A percentile compares a stretch with the other conserved stretches of the same genome.
Conservation (phyloP, 2,113 vertebrate genomes). For the Gadus macrocephalus region DNA sequence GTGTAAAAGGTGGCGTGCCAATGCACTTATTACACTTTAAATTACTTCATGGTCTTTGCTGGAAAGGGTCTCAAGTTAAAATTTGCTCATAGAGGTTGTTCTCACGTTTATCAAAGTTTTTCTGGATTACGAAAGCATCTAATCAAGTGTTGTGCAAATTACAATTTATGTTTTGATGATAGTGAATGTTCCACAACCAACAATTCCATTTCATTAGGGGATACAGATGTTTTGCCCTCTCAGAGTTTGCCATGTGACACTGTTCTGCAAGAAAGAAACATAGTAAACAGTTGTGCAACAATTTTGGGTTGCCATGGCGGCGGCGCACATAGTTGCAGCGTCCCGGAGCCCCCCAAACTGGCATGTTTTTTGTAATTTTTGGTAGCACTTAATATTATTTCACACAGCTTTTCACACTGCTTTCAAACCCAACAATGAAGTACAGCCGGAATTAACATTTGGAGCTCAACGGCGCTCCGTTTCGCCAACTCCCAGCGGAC, state of each 20-base stretch:
- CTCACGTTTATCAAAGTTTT: not conserved
- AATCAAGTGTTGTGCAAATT: not conserved
- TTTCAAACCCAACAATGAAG: no score
- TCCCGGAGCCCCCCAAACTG: no score
- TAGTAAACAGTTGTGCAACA: no score
- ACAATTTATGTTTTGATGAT: not conserved
- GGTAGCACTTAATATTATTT: no score
- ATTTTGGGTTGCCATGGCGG: no score
- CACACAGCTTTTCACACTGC: no score
- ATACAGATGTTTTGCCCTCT: not conserved
- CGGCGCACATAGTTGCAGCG: no score
- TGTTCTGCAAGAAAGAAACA: slow-evolving; percentile 2
- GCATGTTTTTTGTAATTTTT: no score
- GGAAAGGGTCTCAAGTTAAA: not conserved
- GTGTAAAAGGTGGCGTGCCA: not conserved
- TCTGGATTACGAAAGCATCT: not conserved
- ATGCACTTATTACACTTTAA: not conserved
- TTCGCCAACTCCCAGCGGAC: no score
- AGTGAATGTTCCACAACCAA: not conserved
- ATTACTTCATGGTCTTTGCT: not conserved
- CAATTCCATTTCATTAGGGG: not conserved
- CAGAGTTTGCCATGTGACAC: not conserved
- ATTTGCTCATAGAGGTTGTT: not conserved
- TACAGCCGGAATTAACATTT: no score
- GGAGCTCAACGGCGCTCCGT: no score